Evolutionary conservation across 2,888 invertebrate genomes (phyloP).

Genomic region (Euphydryas editha): DNA sequence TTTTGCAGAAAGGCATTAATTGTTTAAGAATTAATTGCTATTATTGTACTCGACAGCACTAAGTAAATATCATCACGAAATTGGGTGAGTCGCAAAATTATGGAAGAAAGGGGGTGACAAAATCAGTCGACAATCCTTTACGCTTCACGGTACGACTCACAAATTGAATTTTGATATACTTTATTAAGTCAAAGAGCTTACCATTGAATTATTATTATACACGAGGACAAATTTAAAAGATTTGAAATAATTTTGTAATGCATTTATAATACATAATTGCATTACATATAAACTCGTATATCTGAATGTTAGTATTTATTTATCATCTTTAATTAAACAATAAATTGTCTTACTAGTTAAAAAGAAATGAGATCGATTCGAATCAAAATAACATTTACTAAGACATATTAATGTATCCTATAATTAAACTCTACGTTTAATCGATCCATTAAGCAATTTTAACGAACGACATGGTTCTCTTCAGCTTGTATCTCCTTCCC

Average conservation of each 20-base stretch:
- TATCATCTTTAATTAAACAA: slow-evolving; percentile 1
- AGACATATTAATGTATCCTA: slow-evolving; percentile 59
- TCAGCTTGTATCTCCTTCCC: slow-evolving; percentile 64
- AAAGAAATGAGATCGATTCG: slow-evolving; percentile 14
- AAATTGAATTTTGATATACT: slow-evolving; percentile 82
- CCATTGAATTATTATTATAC: slow-evolving; percentile 76
- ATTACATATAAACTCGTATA: neutral
- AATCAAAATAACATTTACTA: slow-evolving; percentile 3
- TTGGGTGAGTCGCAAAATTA: slow-evolving; percentile 72
- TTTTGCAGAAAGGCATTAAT: slow-evolving; percentile 27
- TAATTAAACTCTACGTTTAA: slow-evolving; percentile 71
- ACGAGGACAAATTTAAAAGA: slow-evolving; percentile 51
- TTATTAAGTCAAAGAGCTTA: slow-evolving; percentile 78
- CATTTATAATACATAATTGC: neutral
- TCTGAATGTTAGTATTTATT: neutral
- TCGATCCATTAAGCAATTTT: slow-evolving; percentile 78
- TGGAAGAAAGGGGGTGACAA: slow-evolving; percentile 75
- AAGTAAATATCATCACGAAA: slow-evolving; percentile 62
- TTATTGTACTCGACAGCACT: slow-evolving; percentile 62
- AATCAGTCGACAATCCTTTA: slow-evolving; percentile 77
- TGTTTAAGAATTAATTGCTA: slow-evolving; percentile 46
- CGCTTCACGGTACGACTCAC: slow-evolving; percentile 77
- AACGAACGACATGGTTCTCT: slow-evolving; percentile 71
- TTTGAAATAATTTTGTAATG: slow-evolving; percentile 9
- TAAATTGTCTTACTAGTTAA: neutral